phyloP scores from a whole-genome alignment of 2,113 vertebrate species.

The Dasyurus viverrinus region DNA sequence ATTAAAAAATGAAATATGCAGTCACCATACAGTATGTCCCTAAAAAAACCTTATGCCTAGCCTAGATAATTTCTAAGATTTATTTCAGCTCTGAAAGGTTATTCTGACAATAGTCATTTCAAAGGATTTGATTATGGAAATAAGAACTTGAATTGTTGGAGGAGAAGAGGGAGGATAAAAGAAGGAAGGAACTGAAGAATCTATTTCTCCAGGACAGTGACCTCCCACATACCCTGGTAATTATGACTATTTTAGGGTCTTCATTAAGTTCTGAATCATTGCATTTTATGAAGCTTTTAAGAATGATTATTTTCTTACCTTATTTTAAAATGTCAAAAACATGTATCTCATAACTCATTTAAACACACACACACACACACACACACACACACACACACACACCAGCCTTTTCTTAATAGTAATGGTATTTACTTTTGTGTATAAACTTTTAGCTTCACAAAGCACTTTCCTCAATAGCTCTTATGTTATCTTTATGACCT shows the following conservation, averaged over 20 bases:
- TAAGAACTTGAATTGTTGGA: neutral
- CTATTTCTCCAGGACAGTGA: conserved; percentile 8
- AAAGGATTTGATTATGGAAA: neutral
- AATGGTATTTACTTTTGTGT: neutral
- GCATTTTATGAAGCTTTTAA: conserved; percentile 23
- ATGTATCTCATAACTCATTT: conserved; percentile 1
- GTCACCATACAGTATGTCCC: conserved; percentile 2
- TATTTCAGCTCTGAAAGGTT: neutral
- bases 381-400: neutral
- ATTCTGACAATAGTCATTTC: neutral
- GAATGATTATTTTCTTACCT: neutral
- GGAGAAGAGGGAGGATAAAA: neutral
- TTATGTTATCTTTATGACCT: neutral
- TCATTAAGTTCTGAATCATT: conserved; percentile 18
- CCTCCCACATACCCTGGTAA: neutral
- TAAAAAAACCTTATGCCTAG: neutral
- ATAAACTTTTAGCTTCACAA: neutral
- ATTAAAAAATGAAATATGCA: conserved; percentile 5
- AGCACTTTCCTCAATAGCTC: neutral
- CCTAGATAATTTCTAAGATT: neutral
- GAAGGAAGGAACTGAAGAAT: neutral
- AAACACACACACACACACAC: neutral
- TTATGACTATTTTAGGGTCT: conserved; percentile 28
- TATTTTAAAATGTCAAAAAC: conserved; percentile 27
- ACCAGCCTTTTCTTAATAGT: neutral